Conservation (phyloP, 2,113 vertebrate genomes). For the Gymnogyps californianus region DNA sequence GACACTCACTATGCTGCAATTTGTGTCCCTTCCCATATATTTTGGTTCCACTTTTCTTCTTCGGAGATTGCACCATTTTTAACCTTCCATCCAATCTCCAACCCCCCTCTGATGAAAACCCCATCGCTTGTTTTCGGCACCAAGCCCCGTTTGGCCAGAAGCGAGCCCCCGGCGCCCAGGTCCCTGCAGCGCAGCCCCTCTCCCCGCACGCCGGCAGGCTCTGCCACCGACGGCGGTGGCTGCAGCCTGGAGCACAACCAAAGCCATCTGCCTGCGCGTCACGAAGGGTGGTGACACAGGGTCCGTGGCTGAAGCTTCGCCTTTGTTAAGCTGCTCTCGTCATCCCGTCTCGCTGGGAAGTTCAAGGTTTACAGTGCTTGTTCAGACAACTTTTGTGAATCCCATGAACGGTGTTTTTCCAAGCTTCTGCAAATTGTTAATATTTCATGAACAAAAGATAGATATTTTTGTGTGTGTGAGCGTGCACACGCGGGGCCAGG, state of each 20-base stretch:
- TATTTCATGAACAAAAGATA: neutral
- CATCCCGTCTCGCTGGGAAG: accelerated
- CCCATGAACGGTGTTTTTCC: accelerated
- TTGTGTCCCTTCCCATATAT: neutral
- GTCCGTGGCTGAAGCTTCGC: accelerated
- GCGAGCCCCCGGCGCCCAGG: accelerated
- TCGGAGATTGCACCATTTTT: neutral
- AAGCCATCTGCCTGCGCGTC: accelerated
- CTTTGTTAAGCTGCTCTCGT: neutral
- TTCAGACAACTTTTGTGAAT: neutral
- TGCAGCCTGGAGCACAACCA: neutral
- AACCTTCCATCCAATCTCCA: neutral
- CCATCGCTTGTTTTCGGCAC: accelerated
- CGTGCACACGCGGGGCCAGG: accelerated
- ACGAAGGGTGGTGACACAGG: neutral
- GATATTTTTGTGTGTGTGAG: accelerated
- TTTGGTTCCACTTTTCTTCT: neutral
- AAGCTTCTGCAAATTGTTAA: neutral
- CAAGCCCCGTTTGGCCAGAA: neutral
- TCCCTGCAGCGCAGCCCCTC: neutral
- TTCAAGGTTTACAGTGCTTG: neutral
- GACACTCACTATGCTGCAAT: neutral
- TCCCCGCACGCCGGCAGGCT: neutral
- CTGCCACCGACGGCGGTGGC: accelerated
- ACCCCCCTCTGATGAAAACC: neutral